These are phyloP conservation scores for Enteromius mattozi DNA, from an alignment of 2,797 vertebrate genomes.

Conservation along the genomic window DNA sequence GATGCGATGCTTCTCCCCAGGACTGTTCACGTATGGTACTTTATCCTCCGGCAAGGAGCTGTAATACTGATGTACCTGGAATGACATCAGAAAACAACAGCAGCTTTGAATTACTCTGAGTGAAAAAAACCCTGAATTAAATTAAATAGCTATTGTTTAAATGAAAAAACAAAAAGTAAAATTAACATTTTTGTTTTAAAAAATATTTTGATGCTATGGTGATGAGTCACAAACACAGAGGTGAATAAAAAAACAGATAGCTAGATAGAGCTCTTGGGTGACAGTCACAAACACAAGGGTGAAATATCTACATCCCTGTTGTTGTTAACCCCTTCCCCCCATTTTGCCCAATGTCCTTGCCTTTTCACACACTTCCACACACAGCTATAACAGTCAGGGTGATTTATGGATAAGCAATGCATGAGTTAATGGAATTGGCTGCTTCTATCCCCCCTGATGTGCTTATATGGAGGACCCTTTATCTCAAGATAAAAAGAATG, in stretches of 20 bases:
- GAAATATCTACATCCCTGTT: slow-evolving; percentile 31
- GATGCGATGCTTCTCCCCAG: slow-evolving; percentile 95
- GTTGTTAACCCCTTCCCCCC: slow-evolving; percentile 46
- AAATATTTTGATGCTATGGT: neutral
- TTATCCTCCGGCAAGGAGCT: slow-evolving; percentile 98
- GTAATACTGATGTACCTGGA: slow-evolving; percentile 97
- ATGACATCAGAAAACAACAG: slow-evolving; percentile 22
- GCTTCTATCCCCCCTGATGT: slow-evolving; percentile 65
- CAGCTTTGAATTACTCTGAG: neutral
- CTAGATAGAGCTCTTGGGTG: neutral
- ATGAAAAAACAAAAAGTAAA: neutral
- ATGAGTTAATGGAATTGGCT: slow-evolving; percentile 74
- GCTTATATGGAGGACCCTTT: slow-evolving; percentile 68
- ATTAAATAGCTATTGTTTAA: neutral
- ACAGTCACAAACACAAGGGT: slow-evolving; percentile 16
- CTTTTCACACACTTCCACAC: slow-evolving; percentile 52
- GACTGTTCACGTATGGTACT: slow-evolving; percentile 98
- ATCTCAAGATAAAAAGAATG: slow-evolving; percentile 43
- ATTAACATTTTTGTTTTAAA: neutral
- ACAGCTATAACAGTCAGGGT: slow-evolving; percentile 63
- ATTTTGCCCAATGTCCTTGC: slow-evolving; percentile 10
- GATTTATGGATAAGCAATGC: slow-evolving; percentile 74
- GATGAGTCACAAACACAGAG: neutral
- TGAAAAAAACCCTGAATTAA: neutral
- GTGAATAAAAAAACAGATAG: neutral